Percentiles rank a stretch among this genome's conserved stretches.
Conservation (phyloP, 2,113 vertebrate species). For the Ptyas mucosa region DNA sequence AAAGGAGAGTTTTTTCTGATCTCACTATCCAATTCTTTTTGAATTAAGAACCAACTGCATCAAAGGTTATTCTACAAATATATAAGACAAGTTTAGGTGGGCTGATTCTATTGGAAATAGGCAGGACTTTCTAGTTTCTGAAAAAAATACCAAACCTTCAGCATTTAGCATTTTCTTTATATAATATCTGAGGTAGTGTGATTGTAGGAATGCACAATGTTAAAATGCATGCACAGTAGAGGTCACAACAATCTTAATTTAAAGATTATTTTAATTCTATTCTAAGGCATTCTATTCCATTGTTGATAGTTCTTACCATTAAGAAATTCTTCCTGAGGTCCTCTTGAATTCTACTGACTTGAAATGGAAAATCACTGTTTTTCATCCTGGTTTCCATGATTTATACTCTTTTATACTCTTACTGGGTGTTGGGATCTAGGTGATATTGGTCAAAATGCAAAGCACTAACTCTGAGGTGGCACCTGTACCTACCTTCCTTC, state of each 20-base stretch:
- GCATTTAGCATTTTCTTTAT: not conserved
- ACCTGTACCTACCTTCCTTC: not conserved
- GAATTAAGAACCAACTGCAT: not conserved
- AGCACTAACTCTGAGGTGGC: not conserved
- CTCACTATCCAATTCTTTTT: not conserved
- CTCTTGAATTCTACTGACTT: not conserved
- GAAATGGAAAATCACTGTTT: not conserved
- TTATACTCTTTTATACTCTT: not conserved
- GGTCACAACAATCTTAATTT: not conserved
- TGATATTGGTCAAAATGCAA: not conserved
- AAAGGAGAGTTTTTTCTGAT: constrained; percentile 63
- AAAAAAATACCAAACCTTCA: not conserved
- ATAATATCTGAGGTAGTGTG: not conserved
- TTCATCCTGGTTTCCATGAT: not conserved
- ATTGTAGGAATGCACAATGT: not conserved
- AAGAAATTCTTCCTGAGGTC: not conserved
- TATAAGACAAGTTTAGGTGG: not conserved
- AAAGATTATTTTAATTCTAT: not conserved
- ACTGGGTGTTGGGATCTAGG: not conserved
- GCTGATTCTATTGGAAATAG: not conserved
- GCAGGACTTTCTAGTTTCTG: not conserved
- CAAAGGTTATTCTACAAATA: not conserved
- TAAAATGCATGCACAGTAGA: not conserved
- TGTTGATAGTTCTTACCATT: not conserved
- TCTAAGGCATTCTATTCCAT: not conserved